Base-by-base conservation (phyloP, 64 coral and sea anemone species). In the Dendronephthya gigantea region DNA sequence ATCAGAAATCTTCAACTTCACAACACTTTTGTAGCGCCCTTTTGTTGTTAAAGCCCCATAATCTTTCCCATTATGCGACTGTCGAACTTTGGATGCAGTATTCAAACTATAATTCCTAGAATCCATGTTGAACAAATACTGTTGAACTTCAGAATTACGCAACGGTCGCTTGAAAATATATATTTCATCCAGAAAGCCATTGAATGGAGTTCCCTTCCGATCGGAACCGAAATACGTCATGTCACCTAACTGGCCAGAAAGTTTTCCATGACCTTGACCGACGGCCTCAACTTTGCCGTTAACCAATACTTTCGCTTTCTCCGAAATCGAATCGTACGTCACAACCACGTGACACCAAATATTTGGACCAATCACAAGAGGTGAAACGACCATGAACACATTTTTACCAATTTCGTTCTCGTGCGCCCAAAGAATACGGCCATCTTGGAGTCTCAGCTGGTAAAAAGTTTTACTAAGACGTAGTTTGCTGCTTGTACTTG, bases 331-430 rank as follows among this genome's bases (percentile, higher is more conserved):
- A 48, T 93, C 87, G 37, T 98, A 98, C 35, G 95, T 98, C 33
- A 62, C 92, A 83, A 85, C 92, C 35, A 98, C 85, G 92, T 98
- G 95, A 50, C 93, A 91, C 95, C 95, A 98, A 8, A 85, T 15
- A 30, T 90, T 89, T 1, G 92, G 84, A 36, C 75, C 83, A 48
- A 98, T 68, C 51, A 87, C 68, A 79, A 50, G 92, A 7, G 82
- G 45, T 12, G 95, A 91, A 55, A 88, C 39, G 12, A 98, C 66
- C 11, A 84, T 85, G 48, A 98, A 98, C 6, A 93, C 74, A 14
- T 87, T 85, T 50, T 86, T 50, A n/a, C 83, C 83, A 19, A 81
- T 40, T 83, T 91, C 84, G 16, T 92, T 86, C 16, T 82, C 82
- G 69, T 98, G 95, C 65, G 86, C 89, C 95, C 95, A 98, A 31